Base-by-base conservation (phyloP, 2,888 invertebrate genomes). In the Metalampra italica region DNA sequence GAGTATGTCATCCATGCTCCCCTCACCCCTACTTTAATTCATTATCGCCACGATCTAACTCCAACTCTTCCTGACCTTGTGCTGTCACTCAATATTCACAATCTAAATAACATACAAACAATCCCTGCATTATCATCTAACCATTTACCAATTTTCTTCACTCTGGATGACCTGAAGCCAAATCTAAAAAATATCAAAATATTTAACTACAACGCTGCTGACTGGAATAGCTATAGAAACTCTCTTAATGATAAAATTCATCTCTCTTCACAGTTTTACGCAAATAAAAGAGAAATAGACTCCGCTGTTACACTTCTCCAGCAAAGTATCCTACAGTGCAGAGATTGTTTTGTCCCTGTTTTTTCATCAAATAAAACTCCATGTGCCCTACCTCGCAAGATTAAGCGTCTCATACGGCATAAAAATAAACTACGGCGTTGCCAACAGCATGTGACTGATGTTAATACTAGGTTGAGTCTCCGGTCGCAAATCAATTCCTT, bases 1-100 rank as follows among this genome's bases (percentile, higher is more conserved):
- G 48, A 51, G 0, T 48, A 39, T 12, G 9, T 9, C 0, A 46
- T 51, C 9, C 40, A 40, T 46, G 47, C 39, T 1, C 45, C 51
- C 1, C 11, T 0, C 5, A 29, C 9, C 0, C 46, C 46, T 5
- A 48, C 48, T 1, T 41, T 47, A 32, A 12, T 43, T 8, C 48
- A 48, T 30, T 51, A 51, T 15, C 22, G 40, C 1, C 12, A 1
- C 3, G 40, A 38, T 14, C 32, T 29, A 7, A 15, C 8, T 3
- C 37, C 47, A n/a, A n/a, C n/a, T n/a, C n/a, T n/a, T n/a, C n/a
- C n/a, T n/a, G n/a, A n/a, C n/a, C n/a, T n/a, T n/a, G n/a, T n/a
- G n/a, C n/a, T n/a, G n/a, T 8, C 36, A 15, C 13, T 15, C 3
- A 43, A 45, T 30, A 22, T 51, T 9, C 9, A n/a, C 9, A 11